phyloP scores from a whole-genome alignment of 2,888 invertebrate species.

The Dicyrtoma fusca region DNA sequence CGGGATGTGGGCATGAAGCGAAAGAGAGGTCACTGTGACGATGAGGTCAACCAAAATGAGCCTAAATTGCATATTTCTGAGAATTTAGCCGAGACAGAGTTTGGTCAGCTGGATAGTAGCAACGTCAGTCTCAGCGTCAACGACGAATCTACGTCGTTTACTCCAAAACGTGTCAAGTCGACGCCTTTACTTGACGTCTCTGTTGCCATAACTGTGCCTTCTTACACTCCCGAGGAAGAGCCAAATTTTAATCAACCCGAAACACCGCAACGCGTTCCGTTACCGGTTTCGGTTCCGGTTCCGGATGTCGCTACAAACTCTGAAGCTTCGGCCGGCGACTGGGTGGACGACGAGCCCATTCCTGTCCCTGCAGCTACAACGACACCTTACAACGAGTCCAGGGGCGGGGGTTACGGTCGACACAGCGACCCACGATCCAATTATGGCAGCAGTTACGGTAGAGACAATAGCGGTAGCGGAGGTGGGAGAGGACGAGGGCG shows the following conservation, averaged over 20 bases:
- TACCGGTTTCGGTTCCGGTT: background rate
- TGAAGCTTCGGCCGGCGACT: background rate
- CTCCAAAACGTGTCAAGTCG: too few relatives aligned
- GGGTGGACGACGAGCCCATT: background rate
- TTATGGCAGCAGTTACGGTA: background rate
- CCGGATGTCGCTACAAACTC: background rate
- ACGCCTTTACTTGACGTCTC: too few relatives aligned
- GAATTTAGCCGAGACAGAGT: too few relatives aligned
- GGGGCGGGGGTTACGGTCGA: background rate
- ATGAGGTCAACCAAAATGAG: background rate
- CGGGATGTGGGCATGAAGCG: constrained; percentile 12
- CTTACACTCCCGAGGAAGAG: too few relatives aligned
- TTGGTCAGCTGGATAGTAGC: background rate
- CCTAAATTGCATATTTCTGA: too few relatives aligned
- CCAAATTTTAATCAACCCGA: background rate
- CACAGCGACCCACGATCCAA: background rate
- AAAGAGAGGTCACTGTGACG: background rate
- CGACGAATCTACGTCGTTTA: too few relatives aligned
- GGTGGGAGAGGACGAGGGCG: background rate
- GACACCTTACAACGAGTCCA: background rate
- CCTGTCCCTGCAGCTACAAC: background rate
- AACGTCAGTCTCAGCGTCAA: too few relatives aligned
- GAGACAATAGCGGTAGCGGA: background rate
- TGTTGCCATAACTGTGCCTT: too few relatives aligned
- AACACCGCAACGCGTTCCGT: background rate